Evolutionary conservation across 2,113 vertebrate species (phyloP).

Genomic region (Meles meles): DNA sequence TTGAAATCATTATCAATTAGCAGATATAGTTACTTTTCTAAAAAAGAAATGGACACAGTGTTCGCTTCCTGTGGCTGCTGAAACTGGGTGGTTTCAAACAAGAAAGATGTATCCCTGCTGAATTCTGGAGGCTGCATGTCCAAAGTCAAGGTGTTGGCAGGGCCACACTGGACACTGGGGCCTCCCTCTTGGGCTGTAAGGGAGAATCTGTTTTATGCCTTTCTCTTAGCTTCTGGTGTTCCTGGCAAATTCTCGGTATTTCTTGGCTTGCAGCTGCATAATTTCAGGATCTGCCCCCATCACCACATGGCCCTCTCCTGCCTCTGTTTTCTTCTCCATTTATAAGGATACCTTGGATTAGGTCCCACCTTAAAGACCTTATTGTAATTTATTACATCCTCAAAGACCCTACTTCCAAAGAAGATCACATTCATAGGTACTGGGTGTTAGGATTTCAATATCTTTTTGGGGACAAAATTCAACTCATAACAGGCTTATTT

Average conservation of each 20-base stretch:
- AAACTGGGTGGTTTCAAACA: background rate
- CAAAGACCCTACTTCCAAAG: background rate
- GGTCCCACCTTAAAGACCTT: background rate
- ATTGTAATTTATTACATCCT: background rate
- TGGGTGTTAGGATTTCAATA: background rate
- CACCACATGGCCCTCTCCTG: background rate
- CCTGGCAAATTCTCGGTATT: background rate
- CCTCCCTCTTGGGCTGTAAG: background rate
- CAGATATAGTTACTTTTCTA: background rate
- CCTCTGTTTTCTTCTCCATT: background rate
- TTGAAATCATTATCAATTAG: background rate
- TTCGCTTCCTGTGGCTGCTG: background rate
- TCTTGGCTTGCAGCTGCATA: background rate
- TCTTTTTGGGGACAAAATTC: background rate
- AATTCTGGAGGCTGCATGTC: background rate
- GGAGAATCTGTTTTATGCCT: background rate
- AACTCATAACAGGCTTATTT: background rate
- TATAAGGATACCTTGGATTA: background rate
- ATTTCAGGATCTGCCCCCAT: background rate
- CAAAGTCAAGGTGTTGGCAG: background rate
- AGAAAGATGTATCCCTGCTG: background rate
- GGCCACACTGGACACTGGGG: accelerated
- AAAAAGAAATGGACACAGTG: background rate
- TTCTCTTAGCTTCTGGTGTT: background rate
- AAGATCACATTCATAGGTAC: background rate